Base-by-base conservation (phyloP, 2,113 vertebrate species). In the Chaetura pelagica region DNA sequence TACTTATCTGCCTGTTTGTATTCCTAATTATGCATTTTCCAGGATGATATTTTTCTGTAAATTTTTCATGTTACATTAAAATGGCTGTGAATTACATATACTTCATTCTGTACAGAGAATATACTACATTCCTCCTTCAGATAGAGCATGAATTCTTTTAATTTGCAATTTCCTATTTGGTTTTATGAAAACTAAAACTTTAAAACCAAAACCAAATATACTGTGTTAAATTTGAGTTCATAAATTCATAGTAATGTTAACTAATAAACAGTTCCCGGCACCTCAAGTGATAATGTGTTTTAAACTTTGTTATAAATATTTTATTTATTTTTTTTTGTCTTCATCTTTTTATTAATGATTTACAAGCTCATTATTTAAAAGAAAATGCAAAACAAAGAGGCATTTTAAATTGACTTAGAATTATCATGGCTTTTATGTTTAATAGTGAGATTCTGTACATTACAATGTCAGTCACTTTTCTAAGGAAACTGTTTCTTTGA, bases 311-410 rank as follows among this genome's bases (percentile, higher is more conserved):
- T 88, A 77, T 35, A 87, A 96, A 93, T 96, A 87, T 88, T 97
- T 96, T 24, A 94, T 75, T 34, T 6, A 59, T 81, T 87, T 32
- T 78, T 95, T 95, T 58, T 84, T 69, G 30, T 64, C 57, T 90
- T 91, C 58, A 84, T 91, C 72, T 89, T 87, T 80, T 82, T 95
- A 93, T 84, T 93, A 94, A 91, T 96, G 84, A 80, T 87, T 95
- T 91, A 91, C 68, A 81, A 69, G 23, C 24, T 95, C 13, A 67
- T 93, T 94, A 90, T 87, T 94, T 82, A 82, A 78, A 86, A 78
- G 48, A 80, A 91, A 87, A 81, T 49, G 7, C 27, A 57, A 87
- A 94, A 67, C 42, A 88, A 96, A 89, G 40, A 90, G 11, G 20
- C 49, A 38, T 92, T 69, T 76, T 84, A 86, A 81, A 84, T 35